phyloP scores from a whole-genome alignment of 2,113 vertebrate species.

The Caretta caretta region DNA sequence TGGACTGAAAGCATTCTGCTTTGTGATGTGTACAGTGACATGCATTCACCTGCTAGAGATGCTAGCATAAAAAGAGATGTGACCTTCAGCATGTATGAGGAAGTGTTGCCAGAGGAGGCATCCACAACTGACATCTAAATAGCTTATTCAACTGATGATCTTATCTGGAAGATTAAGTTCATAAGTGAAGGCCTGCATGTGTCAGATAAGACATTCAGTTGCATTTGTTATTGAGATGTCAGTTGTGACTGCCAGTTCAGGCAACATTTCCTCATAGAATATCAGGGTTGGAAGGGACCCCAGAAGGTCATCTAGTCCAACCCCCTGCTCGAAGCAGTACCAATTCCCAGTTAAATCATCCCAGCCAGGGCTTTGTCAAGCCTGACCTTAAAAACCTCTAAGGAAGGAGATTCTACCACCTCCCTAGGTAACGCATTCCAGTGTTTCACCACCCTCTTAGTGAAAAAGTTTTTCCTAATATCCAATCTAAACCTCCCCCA shows the following conservation, averaged over 20 bases:
- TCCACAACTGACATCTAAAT: not conserved
- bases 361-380: no score
- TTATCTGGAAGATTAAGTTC: constrained; percentile 4
- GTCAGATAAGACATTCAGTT: constrained; percentile 63
- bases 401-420: no score
- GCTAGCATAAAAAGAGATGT: not conserved
- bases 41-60: not conserved
- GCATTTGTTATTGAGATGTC: constrained; percentile 17
- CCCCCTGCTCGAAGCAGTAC: no score
- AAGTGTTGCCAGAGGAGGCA: accelerated
- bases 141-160: not conserved
- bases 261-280: not conserved
- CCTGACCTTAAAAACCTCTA: no score
- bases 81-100: not conserved
- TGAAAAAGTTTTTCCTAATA: no score
- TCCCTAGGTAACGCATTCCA: no score
- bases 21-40: not conserved
- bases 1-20: not conserved
- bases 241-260: not conserved
- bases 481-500: no score
- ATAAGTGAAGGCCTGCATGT: not conserved
- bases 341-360: no score
- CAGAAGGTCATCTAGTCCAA: no score
- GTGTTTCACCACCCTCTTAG: no score
- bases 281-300: no score